Evolutionary conservation across 2,113 vertebrate species (phyloP), one percentile per base, ranked within the genome.

Genomic region (Phodopus roborovskii): DNA sequence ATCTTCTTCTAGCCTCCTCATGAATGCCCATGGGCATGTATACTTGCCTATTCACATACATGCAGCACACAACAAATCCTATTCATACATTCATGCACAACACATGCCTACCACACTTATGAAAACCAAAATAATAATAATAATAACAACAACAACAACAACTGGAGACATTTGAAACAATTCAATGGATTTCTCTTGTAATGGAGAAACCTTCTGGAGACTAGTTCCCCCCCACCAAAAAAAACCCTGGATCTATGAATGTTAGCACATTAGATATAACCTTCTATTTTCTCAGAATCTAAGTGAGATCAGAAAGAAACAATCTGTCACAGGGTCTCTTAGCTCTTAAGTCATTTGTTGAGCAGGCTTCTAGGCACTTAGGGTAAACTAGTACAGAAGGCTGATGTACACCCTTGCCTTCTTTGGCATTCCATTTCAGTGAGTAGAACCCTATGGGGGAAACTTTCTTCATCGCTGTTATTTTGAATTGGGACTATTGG

Each of bases 401-500:
- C 15, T 50, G 53, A 82, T 2, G 66, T 42, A 92, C 45, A 66
- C 60, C 50, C 50, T 24, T 75, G 5, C 33, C 9, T 4, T 48
- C 8, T 94, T 58, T 87, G 85, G 81, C 36, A 2, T 82, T 50
- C 42, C 5, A n/a, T 42, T 71, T 36, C 66, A 88, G 30, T 75
- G 60, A 60, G 2, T 81, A 4, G 42, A 96, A 42, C 74, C 8
- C 28, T 50, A 88, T n/a, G n/a, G 74, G 71, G 68, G 36, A 77
- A 84, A 33, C 48, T 82, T 89, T 86, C 26, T 62, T 26, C 16
- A 58, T 8, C 20, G 56, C 71, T 87, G 30, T 64, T 92, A 66
- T 84, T 97, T 93, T 83, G 22, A 92, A 45, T 86, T 66, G 53
- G 11, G 60, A 73, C 13, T 62, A 62, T 48, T 91, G 73, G 13